Conservation (phyloP, 2,888 invertebrate species). For the Lagria hirta region DNA sequence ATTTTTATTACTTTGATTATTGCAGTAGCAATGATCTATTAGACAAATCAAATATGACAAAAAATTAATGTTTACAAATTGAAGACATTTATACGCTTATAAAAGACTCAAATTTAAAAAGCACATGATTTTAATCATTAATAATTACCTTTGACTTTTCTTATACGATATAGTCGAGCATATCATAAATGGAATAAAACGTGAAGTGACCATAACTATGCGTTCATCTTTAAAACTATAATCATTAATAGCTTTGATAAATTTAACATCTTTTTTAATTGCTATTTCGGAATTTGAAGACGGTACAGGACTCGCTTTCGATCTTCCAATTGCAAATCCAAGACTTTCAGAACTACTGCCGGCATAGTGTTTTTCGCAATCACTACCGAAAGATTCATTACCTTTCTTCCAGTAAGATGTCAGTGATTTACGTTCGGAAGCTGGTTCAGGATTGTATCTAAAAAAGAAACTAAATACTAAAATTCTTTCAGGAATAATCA, state of each 20-base stretch:
- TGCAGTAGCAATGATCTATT: too few relatives aligned
- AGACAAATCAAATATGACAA: too few relatives aligned
- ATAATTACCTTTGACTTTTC: slow-evolving; percentile 43
- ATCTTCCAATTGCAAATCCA: slow-evolving; percentile 37
- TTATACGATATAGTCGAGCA: slow-evolving; percentile 87
- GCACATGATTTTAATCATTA: background rate
- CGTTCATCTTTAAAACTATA: slow-evolving; percentile 77
- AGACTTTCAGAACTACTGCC: slow-evolving; percentile 81
- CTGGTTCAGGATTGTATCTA: slow-evolving; percentile 1
- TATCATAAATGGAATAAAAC: slow-evolving; percentile 79
- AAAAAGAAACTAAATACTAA: too few relatives aligned
- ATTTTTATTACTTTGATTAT: too few relatives aligned
- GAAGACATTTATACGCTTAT: too few relatives aligned
- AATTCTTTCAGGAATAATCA: too few relatives aligned
- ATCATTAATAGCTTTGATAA: slow-evolving; percentile 63
- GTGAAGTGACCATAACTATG: slow-evolving; percentile 76
- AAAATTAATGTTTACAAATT: too few relatives aligned
- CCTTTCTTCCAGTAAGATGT: too few relatives aligned
- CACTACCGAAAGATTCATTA: slow-evolving; percentile 57
- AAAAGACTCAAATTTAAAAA: too few relatives aligned
- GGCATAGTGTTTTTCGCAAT: slow-evolving; percentile 63
- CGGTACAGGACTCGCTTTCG: slow-evolving; percentile 47
- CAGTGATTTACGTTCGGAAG: slow-evolving; percentile 40
- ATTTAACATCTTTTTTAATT: slow-evolving; percentile 60
- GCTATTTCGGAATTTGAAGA: slow-evolving; percentile 59